phyloP scores from a whole-genome alignment of 2,888 invertebrate species.

The Apoderus coryli region DNA sequence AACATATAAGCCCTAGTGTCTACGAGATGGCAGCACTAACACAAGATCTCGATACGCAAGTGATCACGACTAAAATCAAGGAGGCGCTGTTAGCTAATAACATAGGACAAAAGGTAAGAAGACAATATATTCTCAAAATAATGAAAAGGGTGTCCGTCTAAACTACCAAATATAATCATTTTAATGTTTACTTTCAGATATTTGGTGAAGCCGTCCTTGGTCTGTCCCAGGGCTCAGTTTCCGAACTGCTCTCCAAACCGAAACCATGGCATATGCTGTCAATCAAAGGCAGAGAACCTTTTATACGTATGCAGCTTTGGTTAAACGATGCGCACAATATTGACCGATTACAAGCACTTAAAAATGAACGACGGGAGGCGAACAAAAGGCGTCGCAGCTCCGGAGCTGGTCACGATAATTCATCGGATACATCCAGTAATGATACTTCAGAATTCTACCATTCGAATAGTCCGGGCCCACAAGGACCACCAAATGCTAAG shows the following conservation, averaged over 20 bases:
- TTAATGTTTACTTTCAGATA: constrained; percentile 39
- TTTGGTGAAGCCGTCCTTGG: constrained; percentile 97
- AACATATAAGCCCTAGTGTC: constrained; percentile 86
- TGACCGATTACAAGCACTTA: constrained; percentile 79
- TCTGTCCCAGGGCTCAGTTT: constrained; percentile 91
- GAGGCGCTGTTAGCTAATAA: constrained; percentile 93
- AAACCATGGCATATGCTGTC: constrained; percentile 99
- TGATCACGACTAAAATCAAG: constrained; percentile 92
- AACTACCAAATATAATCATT: no score
- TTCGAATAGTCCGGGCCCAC: constrained; percentile 67
- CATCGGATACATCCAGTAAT: constrained; percentile 76
- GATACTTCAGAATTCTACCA: constrained; percentile 82
- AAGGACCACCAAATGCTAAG: constrained; percentile 71
- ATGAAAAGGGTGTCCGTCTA: no score
- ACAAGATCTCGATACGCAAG: constrained; percentile 90
- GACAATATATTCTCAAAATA: no score
- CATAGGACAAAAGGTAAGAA: constrained; percentile 79
- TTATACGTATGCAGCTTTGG: constrained; percentile 95
- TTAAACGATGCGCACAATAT: constrained; percentile 90
- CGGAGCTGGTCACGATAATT: constrained; percentile 72
- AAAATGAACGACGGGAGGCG: constrained; percentile 81
- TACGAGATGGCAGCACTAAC: constrained; percentile 96
- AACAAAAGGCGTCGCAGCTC: constrained; percentile 78
- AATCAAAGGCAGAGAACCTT: constrained; percentile 93
- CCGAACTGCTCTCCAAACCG: constrained; percentile 92